Evolutionary conservation across 2,888 invertebrate genomes (phyloP).

Genomic region (Polymixis lichenea): DNA sequence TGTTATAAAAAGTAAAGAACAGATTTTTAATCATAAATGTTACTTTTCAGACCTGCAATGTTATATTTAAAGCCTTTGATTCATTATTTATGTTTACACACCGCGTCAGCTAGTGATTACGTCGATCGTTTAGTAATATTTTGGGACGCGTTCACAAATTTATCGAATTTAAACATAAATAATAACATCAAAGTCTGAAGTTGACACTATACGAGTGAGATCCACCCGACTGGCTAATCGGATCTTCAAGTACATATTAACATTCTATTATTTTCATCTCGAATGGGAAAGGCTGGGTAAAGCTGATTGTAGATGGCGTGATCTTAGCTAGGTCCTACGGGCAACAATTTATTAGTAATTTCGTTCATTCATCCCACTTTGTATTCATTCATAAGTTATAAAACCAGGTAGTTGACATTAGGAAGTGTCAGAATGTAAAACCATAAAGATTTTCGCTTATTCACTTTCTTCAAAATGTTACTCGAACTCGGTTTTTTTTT

Average conservation of each 20-base stretch:
- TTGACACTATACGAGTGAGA: conserved; percentile 31
- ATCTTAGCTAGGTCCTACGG: too few relatives aligned
- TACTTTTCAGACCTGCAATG: conserved; percentile 35
- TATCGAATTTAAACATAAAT: conserved; percentile 6
- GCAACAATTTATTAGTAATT: too few relatives aligned
- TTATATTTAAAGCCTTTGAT: conserved; percentile 22
- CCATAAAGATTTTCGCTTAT: too few relatives aligned
- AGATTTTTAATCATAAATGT: conserved; percentile 14
- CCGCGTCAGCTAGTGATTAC: background rate
- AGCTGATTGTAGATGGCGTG: too few relatives aligned
- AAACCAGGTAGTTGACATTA: too few relatives aligned
- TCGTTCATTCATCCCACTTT: too few relatives aligned
- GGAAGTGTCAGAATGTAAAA: too few relatives aligned
- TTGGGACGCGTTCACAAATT: conserved; percentile 6
- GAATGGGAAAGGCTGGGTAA: background rate
- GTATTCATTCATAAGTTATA: too few relatives aligned
- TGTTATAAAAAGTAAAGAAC: background rate
- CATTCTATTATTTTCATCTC: background rate
- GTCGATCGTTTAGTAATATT: background rate
- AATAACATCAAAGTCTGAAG: conserved; percentile 18
- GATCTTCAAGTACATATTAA: background rate
- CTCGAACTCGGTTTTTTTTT: too few relatives aligned
- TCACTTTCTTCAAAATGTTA: too few relatives aligned
- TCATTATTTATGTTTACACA: conserved; percentile 10
- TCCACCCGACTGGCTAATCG: background rate